These are phyloP conservation scores for Phrynosoma platyrhinos DNA, from an alignment of 2,113 vertebrate species.

Conservation along the genomic window DNA sequence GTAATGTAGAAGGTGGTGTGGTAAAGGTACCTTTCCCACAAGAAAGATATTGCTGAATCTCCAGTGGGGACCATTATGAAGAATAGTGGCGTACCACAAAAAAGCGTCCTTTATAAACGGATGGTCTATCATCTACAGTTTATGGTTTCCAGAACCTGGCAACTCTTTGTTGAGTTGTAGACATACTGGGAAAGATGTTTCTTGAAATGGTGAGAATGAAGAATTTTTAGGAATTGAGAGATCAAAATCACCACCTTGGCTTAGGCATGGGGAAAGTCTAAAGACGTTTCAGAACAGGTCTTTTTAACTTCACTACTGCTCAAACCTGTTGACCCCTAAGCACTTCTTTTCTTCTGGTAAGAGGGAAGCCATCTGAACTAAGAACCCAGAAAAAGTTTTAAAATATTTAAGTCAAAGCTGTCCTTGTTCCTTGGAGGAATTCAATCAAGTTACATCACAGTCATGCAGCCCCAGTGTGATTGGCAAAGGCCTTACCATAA, in stretches of 20 bases:
- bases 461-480: not conserved
- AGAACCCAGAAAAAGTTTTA: not conserved
- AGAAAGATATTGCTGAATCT: not conserved
- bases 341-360: no score
- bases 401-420: not conserved
- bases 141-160: not conserved
- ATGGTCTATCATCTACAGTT: not conserved
- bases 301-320: not conserved
- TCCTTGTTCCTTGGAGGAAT: not conserved
- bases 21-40: not conserved
- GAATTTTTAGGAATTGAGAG: not conserved
- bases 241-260: not conserved
- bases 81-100: not conserved
- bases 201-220: not conserved
- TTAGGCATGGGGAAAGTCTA: not conserved
- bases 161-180: not conserved
- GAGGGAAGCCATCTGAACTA: not conserved
- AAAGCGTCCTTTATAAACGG: not conserved
- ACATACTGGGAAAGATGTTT: not conserved
- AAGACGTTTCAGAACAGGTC: not conserved
- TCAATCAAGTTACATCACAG: not conserved
- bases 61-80: not conserved
- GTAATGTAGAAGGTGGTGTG: no score
- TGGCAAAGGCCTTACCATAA: not conserved
- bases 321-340: not conserved